These are phyloP conservation scores for Gymnarchus niloticus DNA, from an alignment of 2,113 vertebrate genomes.

Conservation along the genomic window DNA sequence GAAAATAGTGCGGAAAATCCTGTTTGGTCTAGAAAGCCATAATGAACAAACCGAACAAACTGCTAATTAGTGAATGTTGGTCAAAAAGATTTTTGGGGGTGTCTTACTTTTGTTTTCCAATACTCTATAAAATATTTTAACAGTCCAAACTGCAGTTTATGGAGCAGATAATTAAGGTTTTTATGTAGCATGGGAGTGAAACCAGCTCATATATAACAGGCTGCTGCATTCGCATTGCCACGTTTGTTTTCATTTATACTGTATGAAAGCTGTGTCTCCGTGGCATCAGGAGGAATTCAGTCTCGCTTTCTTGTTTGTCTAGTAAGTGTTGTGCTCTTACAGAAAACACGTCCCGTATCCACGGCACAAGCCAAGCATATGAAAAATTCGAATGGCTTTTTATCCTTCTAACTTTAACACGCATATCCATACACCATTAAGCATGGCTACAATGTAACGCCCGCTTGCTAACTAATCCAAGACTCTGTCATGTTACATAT, in stretches of 20 bases:
- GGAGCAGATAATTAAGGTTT: not conserved
- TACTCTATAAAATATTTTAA: not conserved
- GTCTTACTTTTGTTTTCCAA: not conserved
- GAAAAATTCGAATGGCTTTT: not conserved
- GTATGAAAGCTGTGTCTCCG: not conserved
- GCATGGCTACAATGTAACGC: not conserved
- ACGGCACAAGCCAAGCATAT: not conserved
- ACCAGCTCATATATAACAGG: not conserved
- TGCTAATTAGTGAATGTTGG: not conserved
- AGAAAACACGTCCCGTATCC: not conserved
- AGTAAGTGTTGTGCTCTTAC: slow-evolving; percentile 1
- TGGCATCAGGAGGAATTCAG: not conserved
- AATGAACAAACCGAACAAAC: not conserved
- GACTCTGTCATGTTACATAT: not conserved
- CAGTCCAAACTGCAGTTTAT: not conserved
- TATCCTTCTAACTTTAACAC: not conserved
- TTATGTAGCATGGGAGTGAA: not conserved
- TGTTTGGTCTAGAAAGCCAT: slow-evolving; percentile 9
- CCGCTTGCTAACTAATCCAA: not conserved
- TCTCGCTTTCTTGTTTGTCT: not conserved
- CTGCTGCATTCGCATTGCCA: not conserved
- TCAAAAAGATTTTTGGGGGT: not conserved
- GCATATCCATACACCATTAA: not conserved
- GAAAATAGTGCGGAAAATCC: not conserved
- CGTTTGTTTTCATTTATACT: not conserved